phyloP scores from a whole-genome alignment of 2,888 invertebrate species.

The Aricia artaxerxes region DNA sequence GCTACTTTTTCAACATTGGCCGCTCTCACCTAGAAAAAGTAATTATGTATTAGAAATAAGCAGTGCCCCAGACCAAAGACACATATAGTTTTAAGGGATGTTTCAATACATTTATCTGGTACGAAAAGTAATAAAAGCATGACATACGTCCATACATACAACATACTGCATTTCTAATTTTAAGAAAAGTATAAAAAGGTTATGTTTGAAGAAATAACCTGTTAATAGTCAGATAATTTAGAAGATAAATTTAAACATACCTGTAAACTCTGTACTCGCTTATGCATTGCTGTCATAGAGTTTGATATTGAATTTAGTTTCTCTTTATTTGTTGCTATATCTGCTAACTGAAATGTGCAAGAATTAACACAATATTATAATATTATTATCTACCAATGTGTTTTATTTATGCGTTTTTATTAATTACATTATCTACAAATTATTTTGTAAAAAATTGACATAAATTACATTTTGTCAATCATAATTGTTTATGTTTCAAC shows the following conservation, averaged over 20 bases:
- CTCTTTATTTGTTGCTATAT: slow-evolving; percentile 68
- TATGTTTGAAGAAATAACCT: no score
- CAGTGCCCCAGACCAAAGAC: no score
- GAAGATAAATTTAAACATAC: slow-evolving; percentile 45
- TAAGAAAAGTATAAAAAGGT: background rate
- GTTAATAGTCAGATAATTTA: no score
- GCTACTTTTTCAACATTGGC: slow-evolving; percentile 67
- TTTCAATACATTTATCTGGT: no score
- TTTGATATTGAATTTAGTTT: slow-evolving; percentile 64
- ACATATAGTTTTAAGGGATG: no score
- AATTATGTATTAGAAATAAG: background rate
- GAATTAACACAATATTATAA: slow-evolving; percentile 3
- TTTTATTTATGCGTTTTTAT: background rate
- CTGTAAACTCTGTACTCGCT: slow-evolving; percentile 65
- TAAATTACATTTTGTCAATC: background rate
- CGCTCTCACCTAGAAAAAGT: slow-evolving; percentile 58
- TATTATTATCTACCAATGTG: background rate
- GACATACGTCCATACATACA: no score
- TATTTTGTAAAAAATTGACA: no score
- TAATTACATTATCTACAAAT: no score
- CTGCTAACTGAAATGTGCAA: slow-evolving; percentile 59
- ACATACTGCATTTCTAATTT: background rate
- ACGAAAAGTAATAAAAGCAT: no score
- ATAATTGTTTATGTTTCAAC: slow-evolving; percentile 29
- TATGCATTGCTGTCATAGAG: slow-evolving; percentile 68